These are phyloP conservation scores for Nasonia vitripennis DNA, from an alignment of 1,140 invertebrate species.

Conservation along the genomic window DNA sequence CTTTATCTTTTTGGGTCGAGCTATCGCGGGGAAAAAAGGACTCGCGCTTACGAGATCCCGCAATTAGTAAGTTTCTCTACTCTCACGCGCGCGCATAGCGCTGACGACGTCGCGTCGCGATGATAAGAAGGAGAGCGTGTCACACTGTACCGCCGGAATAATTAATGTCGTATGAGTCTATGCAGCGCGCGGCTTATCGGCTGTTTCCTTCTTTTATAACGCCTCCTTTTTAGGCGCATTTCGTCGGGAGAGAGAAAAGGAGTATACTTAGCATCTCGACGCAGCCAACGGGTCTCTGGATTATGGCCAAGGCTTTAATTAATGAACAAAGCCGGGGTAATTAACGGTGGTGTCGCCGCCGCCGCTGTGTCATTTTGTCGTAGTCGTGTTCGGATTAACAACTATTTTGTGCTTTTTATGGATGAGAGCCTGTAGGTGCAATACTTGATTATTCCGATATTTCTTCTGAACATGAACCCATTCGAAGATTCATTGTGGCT, in stretches of 20 bases:
- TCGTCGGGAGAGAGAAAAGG: not conserved
- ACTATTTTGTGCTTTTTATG: not conserved
- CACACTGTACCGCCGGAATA: not conserved
- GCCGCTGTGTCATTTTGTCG: not conserved
- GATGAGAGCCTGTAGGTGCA: no score
- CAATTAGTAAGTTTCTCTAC: not conserved
- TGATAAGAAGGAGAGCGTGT: not conserved
- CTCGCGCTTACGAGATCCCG: not conserved
- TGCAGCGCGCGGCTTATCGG: not conserved
- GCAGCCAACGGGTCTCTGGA: constrained; percentile 13
- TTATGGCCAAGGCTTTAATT: constrained; percentile 26
- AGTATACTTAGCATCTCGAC: not conserved
- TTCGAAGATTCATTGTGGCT: no score
- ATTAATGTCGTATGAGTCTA: constrained; percentile 26
- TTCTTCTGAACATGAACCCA: no score
- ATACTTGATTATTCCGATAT: no score
- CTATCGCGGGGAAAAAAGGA: not conserved
- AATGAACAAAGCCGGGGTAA: not conserved
- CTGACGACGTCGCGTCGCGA: not conserved
- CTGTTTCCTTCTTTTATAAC: no score
- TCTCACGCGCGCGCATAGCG: not conserved
- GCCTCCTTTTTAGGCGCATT: not conserved
- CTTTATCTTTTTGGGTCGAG: not conserved
- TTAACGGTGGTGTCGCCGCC: not conserved
- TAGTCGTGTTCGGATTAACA: not conserved